Base-by-base conservation (phyloP, 2,797 vertebrate genomes). In the Crax fasciolata region DNA sequence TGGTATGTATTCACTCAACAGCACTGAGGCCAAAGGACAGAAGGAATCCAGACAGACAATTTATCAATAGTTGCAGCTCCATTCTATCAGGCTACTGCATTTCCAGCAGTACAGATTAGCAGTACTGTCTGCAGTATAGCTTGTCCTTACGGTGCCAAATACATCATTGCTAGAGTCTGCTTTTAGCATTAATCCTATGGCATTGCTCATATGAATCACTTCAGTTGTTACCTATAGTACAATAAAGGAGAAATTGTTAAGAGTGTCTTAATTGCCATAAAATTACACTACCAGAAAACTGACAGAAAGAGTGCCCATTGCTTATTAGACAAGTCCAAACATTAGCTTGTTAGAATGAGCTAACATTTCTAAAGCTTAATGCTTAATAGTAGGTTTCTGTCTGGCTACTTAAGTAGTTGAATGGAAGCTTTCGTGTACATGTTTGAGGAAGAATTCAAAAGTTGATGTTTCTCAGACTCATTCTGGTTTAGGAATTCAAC, bases 1-100 rank as follows among this genome's bases (percentile, higher is more conserved):
- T 58, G 2, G 6, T 66, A 28, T 46, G 13, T 68, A 76, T 58
- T 80, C 58, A 46, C 48, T 28, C 43, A 8, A 8, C 3, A 32
- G 75, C 16, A 73, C 67, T 21, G 32, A 76, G 21, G 66, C 72
- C 82, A 93, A 87, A 92, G 82, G 62, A 89, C 46, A 89, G 62
- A 79, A 68, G 52, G 7, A 62, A 39, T 43, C 27, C 32, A 75
- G 90, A 81, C 87, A 84, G 68, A 52, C 25, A 74, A 87, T 85
- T 85, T 62, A 84, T 94, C 76, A 58, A 39, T 11, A 87, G 44
- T 10, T 77, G 30, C 71, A 82, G 48, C 76, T 93, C 79, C 58
- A 57, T 90, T 43, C 28, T 41, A 4, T 41, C 21, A 49, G 63
- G 32, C 5, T 55, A 11, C 32, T 71, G 25, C 46, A 62, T 78